Conservation (phyloP, 2,888 invertebrate genomes). For the Lochmaea capreae region DNA sequence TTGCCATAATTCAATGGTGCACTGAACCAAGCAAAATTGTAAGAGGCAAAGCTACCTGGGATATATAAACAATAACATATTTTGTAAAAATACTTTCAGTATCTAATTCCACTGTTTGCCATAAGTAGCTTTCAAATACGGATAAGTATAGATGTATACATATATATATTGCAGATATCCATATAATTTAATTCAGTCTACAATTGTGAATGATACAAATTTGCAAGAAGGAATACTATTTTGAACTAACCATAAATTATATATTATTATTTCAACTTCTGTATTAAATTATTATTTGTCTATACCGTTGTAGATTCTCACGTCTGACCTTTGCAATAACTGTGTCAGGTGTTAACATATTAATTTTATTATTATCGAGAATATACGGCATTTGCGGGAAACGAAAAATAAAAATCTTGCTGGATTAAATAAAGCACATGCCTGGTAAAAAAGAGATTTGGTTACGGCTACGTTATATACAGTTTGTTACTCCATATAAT, state of each 20-base stretch:
- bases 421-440: too few relatives aligned
- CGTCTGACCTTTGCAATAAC: conserved; percentile 57
- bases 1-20: too few relatives aligned
- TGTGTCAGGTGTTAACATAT: conserved; percentile 60
- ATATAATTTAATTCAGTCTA: not conserved
- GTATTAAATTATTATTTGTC: conserved; percentile 59
- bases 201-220: not conserved
- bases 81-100: not conserved
- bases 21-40: too few relatives aligned
- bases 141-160: conserved; percentile 1
- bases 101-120: not conserved
- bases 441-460: too few relatives aligned
- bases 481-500: too few relatives aligned
- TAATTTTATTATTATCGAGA: conserved; percentile 47
- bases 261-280: conserved; percentile 50
- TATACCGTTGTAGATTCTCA: conserved; percentile 58
- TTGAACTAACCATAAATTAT: conserved; percentile 35
- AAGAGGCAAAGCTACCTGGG: not conserved
- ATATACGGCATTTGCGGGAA: conserved; percentile 18
- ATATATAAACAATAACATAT: not conserved
- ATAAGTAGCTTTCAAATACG: not conserved
- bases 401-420: not conserved
- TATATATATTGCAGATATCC: not conserved
- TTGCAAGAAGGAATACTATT: not conserved
- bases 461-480: too few relatives aligned